A percentile compares a stretch with the other conserved stretches of the same genome.
Conservation (phyloP, 2,888 invertebrate genomes). For the Unio pictorum region DNA sequence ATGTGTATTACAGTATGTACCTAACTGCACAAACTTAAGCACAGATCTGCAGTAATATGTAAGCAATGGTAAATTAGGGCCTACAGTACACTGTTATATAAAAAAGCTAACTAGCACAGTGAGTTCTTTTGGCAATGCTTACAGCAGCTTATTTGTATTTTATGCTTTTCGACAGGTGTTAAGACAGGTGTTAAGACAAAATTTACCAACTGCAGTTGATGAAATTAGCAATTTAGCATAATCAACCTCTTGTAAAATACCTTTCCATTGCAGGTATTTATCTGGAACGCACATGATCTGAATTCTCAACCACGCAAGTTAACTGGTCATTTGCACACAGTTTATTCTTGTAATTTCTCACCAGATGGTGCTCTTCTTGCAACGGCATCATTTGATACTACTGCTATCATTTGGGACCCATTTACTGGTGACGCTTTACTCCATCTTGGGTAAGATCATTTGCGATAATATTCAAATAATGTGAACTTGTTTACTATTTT, state of each 20-base stretch:
- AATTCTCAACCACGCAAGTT: constrained; percentile 59
- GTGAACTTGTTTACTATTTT: background rate
- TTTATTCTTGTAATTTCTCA: constrained; percentile 73
- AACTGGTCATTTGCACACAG: constrained; percentile 73
- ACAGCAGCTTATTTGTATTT: too few species aligned
- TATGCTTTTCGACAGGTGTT: too few species aligned
- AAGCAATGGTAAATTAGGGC: too few species aligned
- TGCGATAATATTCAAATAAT: background rate
- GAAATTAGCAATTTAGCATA: background rate
- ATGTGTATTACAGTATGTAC: too few species aligned
- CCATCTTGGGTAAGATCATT: constrained; percentile 58
- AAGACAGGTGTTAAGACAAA: too few species aligned
- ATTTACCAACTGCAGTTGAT: too few species aligned
- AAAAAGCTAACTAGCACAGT: too few species aligned
- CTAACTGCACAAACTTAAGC: too few species aligned
- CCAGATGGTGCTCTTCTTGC: constrained; percentile 74
- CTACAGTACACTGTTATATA: too few species aligned
- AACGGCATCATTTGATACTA: constrained; percentile 74
- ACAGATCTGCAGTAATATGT: too few species aligned
- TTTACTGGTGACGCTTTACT: constrained; percentile 65
- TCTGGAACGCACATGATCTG: constrained; percentile 70
- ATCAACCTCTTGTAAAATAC: too few species aligned
- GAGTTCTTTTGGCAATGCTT: too few species aligned
- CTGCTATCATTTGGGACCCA: constrained; percentile 74
- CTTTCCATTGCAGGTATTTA: constrained; percentile 67